Evolutionary conservation across 2,888 invertebrate genomes (phyloP).

Genomic region (Choristoneura rosaceana): DNA sequence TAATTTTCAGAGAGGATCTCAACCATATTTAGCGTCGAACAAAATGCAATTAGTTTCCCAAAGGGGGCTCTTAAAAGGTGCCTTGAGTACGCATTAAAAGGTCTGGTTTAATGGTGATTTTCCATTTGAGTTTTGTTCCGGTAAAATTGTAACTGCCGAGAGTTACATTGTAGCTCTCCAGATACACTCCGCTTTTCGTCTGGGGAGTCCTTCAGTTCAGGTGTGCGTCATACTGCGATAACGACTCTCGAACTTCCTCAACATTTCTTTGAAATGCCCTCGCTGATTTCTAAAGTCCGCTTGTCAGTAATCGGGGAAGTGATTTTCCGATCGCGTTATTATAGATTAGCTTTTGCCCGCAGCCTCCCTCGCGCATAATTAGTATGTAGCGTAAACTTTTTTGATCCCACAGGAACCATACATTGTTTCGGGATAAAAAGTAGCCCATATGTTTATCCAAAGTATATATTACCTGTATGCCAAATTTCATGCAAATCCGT

Average conservation of each 20-base stretch:
- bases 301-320: background rate
- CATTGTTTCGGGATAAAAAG: no score
- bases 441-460: no score
- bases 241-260: conserved; percentile 29
- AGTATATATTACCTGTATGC: no score
- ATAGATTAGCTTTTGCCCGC: background rate
- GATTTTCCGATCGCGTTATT: background rate
- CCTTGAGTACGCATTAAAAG: conserved; percentile 31
- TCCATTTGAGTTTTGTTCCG: conserved; percentile 31
- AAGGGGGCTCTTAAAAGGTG: conserved; percentile 27
- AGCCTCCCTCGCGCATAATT: no score
- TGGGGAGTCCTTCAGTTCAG: conserved; percentile 10
- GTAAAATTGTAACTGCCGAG: conserved; percentile 23
- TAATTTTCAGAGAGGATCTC: conserved; percentile 17
- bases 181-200: conserved; percentile 14
- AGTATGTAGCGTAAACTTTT: no score
- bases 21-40: conserved; percentile 19
- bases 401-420: no score
- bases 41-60: conserved; percentile 32
- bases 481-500: no score
- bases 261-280: conserved; percentile 14
- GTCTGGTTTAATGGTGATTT: conserved; percentile 34
- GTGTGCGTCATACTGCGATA: conserved; percentile 25
- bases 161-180: conserved; percentile 19
- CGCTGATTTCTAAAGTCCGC: conserved; percentile 2